Percentiles rank a stretch among this genome's conserved stretches.
Conservation (phyloP, 1,140 invertebrate genomes). For the Drosophila kepulauana region DNA sequence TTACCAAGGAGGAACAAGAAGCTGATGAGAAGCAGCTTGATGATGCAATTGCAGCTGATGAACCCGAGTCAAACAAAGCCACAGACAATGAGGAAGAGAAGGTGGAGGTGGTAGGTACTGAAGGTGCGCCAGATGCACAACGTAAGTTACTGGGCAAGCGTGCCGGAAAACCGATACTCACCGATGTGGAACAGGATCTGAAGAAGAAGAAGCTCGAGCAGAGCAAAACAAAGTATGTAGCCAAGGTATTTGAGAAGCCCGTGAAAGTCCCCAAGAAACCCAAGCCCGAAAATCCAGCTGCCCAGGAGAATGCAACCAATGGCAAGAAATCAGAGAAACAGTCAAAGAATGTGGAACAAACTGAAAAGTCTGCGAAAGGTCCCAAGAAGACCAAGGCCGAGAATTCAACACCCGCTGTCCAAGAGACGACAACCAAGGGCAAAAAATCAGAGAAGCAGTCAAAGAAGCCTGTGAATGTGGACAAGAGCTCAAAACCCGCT, state of each 20-base stretch:
- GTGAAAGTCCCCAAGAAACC: constrained; percentile 76
- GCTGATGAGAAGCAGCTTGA: constrained; percentile 81
- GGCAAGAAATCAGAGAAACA: constrained; percentile 12
- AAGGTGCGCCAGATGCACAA: constrained; percentile 69
- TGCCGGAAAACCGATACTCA: constrained; percentile 73
- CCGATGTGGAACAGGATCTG: constrained; percentile 68
- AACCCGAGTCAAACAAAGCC: constrained; percentile 43
- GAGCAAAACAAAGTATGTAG: constrained; percentile 83
- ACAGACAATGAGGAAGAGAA: constrained; percentile 32
- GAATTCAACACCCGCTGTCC: no score
- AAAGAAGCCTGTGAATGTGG: neutral
- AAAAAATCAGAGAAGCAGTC: neutral
- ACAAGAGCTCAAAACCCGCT: no score
- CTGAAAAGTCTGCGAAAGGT: constrained; percentile 41
- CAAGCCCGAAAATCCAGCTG: constrained; percentile 17
- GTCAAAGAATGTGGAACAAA: neutral
- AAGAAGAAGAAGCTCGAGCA: constrained; percentile 82
- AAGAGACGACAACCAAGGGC: no score
- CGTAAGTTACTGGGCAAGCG: constrained; percentile 77
- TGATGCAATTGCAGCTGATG: constrained; percentile 66
- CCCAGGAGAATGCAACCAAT: neutral
- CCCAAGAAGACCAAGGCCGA: constrained; percentile 60
- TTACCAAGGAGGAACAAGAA: constrained; percentile 86
- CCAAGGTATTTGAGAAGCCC: constrained; percentile 82
- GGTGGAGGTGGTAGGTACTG: constrained; percentile 36